These are phyloP conservation scores for Entelurus aequoreus DNA, from an alignment of 2,113 vertebrate species.

Conservation along the genomic window DNA sequence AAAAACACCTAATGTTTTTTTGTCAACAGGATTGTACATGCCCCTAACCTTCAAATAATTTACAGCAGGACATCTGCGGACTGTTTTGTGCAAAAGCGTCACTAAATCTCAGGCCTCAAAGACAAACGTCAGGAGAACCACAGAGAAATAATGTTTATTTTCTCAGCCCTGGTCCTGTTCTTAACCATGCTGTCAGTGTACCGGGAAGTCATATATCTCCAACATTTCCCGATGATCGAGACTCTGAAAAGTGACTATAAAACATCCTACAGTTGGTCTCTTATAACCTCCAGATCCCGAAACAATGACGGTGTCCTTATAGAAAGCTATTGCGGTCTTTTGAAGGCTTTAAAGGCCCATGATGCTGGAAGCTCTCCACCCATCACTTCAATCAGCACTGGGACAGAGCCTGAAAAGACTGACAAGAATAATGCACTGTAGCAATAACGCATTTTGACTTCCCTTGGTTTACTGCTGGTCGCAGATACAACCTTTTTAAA, in stretches of 20 bases:
- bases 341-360: neutral
- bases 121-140: constrained; percentile 75
- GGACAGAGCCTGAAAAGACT: neutral
- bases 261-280: constrained; percentile 30
- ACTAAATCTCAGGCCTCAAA: constrained; percentile 78
- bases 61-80: constrained; percentile 66
- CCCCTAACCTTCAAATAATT: constrained; percentile 75
- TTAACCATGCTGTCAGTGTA: constrained; percentile 66
- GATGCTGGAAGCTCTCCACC: neutral
- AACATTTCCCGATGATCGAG: constrained; percentile 52
- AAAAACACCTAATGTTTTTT: constrained; percentile 59
- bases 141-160: constrained; percentile 80
- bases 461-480: constrained; percentile 1
- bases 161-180: constrained; percentile 67
- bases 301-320: constrained; percentile 27
- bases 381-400: neutral
- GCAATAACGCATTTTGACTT: neutral
- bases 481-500: neutral
- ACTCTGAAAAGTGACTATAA: constrained; percentile 46
- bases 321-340: neutral
- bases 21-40: constrained; percentile 65
- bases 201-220: constrained; percentile 51
- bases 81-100: constrained; percentile 69
- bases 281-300: constrained; percentile 27
- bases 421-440: constrained; percentile 5